Evolutionary conservation across 1,140 invertebrate species (phyloP), one percentile per base, ranked within the genome.

Genomic region (Condylostylus longicornis): DNA sequence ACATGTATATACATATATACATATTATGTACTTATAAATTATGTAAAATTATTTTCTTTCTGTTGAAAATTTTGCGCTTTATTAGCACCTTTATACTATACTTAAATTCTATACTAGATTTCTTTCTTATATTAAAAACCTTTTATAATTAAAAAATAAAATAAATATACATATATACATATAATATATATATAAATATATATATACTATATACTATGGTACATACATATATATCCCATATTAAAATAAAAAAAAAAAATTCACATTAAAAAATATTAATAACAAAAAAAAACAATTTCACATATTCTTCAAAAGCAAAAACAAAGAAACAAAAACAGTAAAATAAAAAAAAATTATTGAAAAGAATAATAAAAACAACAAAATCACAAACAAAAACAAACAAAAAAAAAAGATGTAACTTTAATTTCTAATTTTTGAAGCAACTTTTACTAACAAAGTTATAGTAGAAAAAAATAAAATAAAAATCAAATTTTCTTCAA

Each of bases 391-490:
- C 28, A 29, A 30, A 33, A 37, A 23, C 18, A 31, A 34, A 25
- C 29, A 7, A 30, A 33, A 33, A 33, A 14, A 31, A 14, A 42
- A 38, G 21, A 20, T 25, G 27, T 23, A 27, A 39, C 32, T 25
- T 22, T 33, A 33, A 28, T n/a, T 33, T 28, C 18, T 17, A 18
- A 34, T 33, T n/a, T n/a, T n/a, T n/a, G n/a, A n/a, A n/a, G n/a
- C n/a, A n/a, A n/a, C n/a, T n/a, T n/a, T n/a, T n/a, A n/a, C n/a
- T n/a, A 53, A 48, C 50, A 44, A 51, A 48, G 48, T 53, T 53
- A 46, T 48, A 44, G 42, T 39, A 47, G 42, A 36, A 30, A 32
- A 25, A 14, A 33, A 35, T 18, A 27, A 13, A 27, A 27, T 27
- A 27, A n/a, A n/a, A n/a, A 27, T 27, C 14, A 13, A 27, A 27